phyloP scores from a whole-genome alignment of 2,888 invertebrate genomes.

The Morpho deidamia region DNA sequence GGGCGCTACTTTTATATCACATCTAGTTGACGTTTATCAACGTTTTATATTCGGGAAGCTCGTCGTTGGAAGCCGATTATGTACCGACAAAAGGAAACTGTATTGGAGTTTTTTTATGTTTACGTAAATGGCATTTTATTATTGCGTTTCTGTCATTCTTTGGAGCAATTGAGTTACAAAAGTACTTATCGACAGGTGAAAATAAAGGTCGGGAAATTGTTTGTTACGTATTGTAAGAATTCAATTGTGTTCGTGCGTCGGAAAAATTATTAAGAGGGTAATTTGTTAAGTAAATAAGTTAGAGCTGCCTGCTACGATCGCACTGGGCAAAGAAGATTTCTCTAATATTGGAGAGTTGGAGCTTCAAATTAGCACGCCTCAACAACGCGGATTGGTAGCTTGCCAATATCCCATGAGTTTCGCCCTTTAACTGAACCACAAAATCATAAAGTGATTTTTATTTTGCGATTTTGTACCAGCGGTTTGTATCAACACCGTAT shows the following conservation, averaged over 20 bases:
- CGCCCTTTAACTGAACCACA: too few relatives aligned
- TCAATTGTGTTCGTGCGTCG: background rate
- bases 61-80: constrained; percentile 35
- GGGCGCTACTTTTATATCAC: constrained; percentile 3
- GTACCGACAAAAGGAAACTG: constrained; percentile 48
- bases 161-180: constrained; percentile 27
- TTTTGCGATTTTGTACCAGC: too few relatives aligned
- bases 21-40: constrained; percentile 25
- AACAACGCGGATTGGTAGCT: too few relatives aligned
- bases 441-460: too few relatives aligned
- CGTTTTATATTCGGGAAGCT: constrained; percentile 35
- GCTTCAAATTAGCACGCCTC: too few relatives aligned
- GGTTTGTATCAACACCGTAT: too few relatives aligned
- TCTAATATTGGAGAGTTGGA: too few relatives aligned
- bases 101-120: constrained; percentile 41
- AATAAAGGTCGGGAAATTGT: constrained; percentile 11
- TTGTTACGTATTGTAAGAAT: constrained; percentile 1
- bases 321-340: too few relatives aligned
- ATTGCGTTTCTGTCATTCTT: constrained; percentile 27
- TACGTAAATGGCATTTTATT: constrained; percentile 40
- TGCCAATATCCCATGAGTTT: too few relatives aligned
- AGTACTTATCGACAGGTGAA: constrained; percentile 19
- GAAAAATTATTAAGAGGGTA: too few relatives aligned
- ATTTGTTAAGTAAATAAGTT: too few relatives aligned
- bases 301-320: too few relatives aligned